A percentile compares a stretch with the other conserved stretches of the same genome.
These are phyloP conservation scores for Hirtodrosophila duncani DNA, from an alignment of 2,888 invertebrate genomes.

Conservation along the genomic window DNA sequence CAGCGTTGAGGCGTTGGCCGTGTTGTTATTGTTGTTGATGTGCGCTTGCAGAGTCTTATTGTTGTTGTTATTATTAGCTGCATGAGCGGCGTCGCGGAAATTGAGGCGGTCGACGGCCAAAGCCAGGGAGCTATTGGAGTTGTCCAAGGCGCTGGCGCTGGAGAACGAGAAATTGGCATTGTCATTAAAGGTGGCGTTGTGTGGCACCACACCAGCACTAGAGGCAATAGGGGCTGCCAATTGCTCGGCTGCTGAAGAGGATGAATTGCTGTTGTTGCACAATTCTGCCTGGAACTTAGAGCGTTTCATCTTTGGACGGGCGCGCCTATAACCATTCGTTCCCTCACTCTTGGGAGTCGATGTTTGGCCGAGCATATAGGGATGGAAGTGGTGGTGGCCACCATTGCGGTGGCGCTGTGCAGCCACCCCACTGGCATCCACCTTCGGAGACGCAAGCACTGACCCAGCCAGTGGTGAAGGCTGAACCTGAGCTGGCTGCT, in stretches of 20 bases:
- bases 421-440: neutral
- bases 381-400: conserved; percentile 73
- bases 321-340: conserved; percentile 37
- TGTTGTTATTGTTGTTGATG: conserved; percentile 41
- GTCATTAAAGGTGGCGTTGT: conserved; percentile 73
- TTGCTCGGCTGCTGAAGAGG: conserved; percentile 55
- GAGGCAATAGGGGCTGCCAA: conserved; percentile 1
- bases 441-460: conserved; percentile 20
- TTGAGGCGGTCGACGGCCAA: conserved; percentile 73
- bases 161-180: conserved; percentile 76
- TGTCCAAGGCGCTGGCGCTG: conserved; percentile 72
- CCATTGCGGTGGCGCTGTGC: conserved; percentile 62
- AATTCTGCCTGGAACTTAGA: conserved; percentile 55
- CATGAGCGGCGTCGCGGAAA: conserved; percentile 69
- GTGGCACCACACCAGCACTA: conserved; percentile 40
- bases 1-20: conserved; percentile 40
- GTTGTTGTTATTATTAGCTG: conserved; percentile 17
- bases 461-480: conserved; percentile 4
- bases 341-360: conserved; percentile 74
- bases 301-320: conserved; percentile 65
- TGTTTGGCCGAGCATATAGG: conserved; percentile 73
- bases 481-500: neutral
- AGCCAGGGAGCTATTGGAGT: conserved; percentile 75
- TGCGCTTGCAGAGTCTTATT: conserved; percentile 36
- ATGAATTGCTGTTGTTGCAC: conserved; percentile 74